Evolutionary conservation across 2,797 vertebrate genomes (phyloP).

Genomic region (Euphonia xanthogaster): DNA sequence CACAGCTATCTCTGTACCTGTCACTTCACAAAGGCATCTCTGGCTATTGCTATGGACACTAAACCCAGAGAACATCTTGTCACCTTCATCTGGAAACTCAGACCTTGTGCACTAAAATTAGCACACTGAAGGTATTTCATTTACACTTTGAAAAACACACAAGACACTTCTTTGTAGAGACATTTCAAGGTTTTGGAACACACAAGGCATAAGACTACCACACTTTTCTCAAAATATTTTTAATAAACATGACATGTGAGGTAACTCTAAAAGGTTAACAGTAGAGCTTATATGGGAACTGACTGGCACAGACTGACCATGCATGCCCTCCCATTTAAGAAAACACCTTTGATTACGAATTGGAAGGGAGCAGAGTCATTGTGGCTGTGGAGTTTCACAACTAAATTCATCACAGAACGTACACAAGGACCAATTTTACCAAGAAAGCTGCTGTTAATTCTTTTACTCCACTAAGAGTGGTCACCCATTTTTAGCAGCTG

Average conservation of each 20-base stretch:
- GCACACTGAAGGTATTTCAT: neutral
- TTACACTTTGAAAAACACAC: neutral
- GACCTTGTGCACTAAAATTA: neutral
- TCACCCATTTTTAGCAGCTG: neutral
- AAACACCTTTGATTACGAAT: neutral
- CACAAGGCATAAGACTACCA: neutral
- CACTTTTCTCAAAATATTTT: neutral
- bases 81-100: neutral
- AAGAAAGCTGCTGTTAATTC: neutral
- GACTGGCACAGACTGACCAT: neutral
- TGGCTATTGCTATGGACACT: neutral
- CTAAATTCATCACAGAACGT: neutral
- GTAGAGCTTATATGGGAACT: neutral
- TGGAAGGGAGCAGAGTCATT: neutral
- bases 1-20: neutral
- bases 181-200: neutral
- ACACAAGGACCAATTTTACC: neutral
- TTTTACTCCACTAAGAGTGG: neutral
- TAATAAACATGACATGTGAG: neutral
- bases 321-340: neutral
- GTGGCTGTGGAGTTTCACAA: neutral
- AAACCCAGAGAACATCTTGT: neutral
- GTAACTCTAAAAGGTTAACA: neutral
- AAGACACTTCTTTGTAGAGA: neutral
- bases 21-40: neutral